These are phyloP conservation scores for Phengaris arion DNA, from an alignment of 2,888 invertebrate genomes.

Conservation along the genomic window DNA sequence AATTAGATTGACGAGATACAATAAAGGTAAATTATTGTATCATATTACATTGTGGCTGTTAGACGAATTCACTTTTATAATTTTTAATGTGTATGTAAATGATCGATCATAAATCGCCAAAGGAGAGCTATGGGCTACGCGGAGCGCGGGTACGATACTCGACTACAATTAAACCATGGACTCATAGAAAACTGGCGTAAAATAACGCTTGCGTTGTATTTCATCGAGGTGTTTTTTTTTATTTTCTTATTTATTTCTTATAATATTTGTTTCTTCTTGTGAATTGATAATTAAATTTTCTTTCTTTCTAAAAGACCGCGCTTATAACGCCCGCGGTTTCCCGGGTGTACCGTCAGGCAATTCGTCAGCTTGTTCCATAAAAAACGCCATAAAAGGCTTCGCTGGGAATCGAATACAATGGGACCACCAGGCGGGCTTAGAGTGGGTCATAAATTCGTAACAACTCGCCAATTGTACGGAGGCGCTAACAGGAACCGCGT, in stretches of 20 bases:
- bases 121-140: slow-evolving; percentile 51
- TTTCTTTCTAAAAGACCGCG: no score
- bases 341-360: no score
- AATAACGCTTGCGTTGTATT: no score
- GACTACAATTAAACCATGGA: no score
- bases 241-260: no score
- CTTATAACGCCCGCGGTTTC: no score
- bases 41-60: slow-evolving; percentile 38
- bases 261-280: no score
- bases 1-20: slow-evolving; percentile 13
- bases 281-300: no score
- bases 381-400: slow-evolving; percentile 46
- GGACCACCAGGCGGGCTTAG: slow-evolving; percentile 76
- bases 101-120: slow-evolving; percentile 61
- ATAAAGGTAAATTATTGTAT: slow-evolving; percentile 24
- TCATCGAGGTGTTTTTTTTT: no score
- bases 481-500: slow-evolving; percentile 72
- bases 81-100: slow-evolving; percentile 60
- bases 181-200: no score
- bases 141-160: slow-evolving; percentile 50
- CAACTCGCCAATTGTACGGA: slow-evolving; percentile 76
- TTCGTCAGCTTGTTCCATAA: no score
- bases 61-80: slow-evolving; percentile 48
- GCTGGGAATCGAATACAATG: slow-evolving; percentile 62
- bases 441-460: slow-evolving; percentile 75